phyloP scores from a whole-genome alignment of 1,140 invertebrate species.

The Pseudomyrmex gracilis region DNA sequence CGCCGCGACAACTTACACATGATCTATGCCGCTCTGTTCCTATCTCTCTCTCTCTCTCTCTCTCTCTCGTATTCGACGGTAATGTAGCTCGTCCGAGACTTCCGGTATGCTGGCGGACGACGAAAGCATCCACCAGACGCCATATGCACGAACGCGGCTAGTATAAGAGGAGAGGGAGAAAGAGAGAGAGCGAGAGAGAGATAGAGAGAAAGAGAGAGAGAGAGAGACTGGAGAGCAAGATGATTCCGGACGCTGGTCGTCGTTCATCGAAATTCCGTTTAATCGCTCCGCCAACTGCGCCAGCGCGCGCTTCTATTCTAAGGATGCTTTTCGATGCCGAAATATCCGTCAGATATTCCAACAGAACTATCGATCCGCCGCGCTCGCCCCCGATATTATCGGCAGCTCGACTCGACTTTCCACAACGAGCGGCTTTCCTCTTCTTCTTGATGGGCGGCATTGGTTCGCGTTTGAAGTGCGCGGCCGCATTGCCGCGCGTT shows the following conservation, averaged over 20 bases:
- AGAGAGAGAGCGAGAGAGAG: background rate
- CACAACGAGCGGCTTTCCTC: no score
- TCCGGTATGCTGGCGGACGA: constrained; percentile 41
- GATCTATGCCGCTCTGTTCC: background rate
- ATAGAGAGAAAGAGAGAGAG: background rate
- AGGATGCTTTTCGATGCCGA: constrained; percentile 36
- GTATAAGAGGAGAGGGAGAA: constrained; percentile 6
- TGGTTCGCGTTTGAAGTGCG: background rate
- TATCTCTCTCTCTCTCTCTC: background rate
- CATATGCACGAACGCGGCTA: constrained; percentile 20
- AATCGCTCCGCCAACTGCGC: constrained; percentile 59
- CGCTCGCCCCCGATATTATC: constrained; percentile 28
- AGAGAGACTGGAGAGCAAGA: background rate
- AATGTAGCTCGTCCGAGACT: constrained; percentile 42
- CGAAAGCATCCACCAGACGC: constrained; percentile 53
- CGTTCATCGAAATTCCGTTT: constrained; percentile 69
- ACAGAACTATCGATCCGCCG: constrained; percentile 38
- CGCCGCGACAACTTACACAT: constrained; percentile 26
- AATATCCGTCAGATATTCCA: constrained; percentile 41
- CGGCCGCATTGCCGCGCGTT: background rate
- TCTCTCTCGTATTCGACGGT: constrained; percentile 1
- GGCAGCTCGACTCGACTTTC: constrained; percentile 16
- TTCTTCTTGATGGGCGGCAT: constrained; percentile 27
- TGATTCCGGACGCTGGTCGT: constrained; percentile 57
- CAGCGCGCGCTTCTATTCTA: constrained; percentile 18